Conservation (phyloP, 2,888 invertebrate species). For the Himalopsyche kuldschensis region DNA sequence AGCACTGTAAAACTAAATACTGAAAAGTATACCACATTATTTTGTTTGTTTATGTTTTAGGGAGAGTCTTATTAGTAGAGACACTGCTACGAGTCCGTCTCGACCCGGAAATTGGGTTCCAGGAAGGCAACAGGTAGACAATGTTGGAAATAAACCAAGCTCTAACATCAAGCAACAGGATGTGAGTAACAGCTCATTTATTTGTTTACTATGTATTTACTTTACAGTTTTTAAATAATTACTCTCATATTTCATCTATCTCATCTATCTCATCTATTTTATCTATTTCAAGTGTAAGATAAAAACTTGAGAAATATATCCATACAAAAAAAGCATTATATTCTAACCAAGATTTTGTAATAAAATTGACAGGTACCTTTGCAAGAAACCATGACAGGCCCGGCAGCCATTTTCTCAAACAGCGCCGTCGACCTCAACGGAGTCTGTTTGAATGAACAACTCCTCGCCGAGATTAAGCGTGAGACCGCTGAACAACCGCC, state of each 20-base stretch:
- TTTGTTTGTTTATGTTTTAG: slow-evolving; percentile 2
- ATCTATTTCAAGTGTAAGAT: no score
- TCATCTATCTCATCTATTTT: no score
- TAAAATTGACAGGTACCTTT: slow-evolving; percentile 46
- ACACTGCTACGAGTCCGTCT: slow-evolving; percentile 49
- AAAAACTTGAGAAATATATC: no score
- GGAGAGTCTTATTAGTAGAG: slow-evolving; percentile 37
- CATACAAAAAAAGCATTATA: neutral
- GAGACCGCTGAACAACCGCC: slow-evolving; percentile 50
- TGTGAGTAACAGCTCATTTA: neutral
- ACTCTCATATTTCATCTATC: no score
- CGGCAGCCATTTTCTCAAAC: slow-evolving; percentile 81
- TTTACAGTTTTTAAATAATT: no score
- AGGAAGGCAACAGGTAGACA: neutral
- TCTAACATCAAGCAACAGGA: slow-evolving; percentile 5
- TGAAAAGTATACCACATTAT: no score
- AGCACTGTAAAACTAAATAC: no score
- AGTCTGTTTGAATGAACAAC: slow-evolving; percentile 78
- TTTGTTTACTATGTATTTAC: no score
- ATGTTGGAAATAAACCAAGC: neutral
- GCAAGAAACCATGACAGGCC: slow-evolving; percentile 65
- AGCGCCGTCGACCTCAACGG: slow-evolving; percentile 83
- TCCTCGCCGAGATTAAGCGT: slow-evolving; percentile 56
- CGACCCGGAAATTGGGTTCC: slow-evolving; percentile 20
- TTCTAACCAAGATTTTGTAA: neutral